Evolutionary conservation across 2,113 vertebrate genomes (phyloP).

Genomic region (Elanus axillaris): DNA sequence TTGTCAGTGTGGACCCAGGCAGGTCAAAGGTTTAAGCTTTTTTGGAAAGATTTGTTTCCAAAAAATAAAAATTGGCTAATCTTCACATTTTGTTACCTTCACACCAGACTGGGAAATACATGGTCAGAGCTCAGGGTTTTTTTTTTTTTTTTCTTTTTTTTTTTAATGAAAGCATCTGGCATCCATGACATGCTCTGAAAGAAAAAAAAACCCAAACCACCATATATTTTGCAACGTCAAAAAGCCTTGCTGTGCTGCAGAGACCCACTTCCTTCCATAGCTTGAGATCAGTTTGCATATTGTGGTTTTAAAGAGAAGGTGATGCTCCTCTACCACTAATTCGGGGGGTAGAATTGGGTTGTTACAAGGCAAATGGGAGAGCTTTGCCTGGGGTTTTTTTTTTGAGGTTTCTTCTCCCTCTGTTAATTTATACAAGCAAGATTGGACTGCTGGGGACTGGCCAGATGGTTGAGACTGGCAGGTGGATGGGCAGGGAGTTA

Average conservation of each 20-base stretch:
- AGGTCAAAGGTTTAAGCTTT: conserved; percentile 34
- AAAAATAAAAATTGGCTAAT: not conserved
- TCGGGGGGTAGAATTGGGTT: not conserved
- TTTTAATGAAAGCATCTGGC: conserved; percentile 43
- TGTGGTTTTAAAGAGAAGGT: not conserved
- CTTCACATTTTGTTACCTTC: conserved; percentile 53
- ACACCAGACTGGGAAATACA: conserved; percentile 22
- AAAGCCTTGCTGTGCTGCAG: conserved; percentile 5
- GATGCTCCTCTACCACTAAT: not conserved
- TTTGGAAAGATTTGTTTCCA: conserved; percentile 33
- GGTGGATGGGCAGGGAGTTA: not conserved
- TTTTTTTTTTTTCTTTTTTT: not conserved
- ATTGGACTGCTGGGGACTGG: not conserved
- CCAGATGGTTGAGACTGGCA: not conserved
- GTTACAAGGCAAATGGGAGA: not conserved
- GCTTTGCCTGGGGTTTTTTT: not conserved
- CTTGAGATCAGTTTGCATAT: not conserved
- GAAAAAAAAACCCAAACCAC: not conserved
- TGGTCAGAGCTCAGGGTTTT: conserved; percentile 14
- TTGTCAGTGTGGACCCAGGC: not conserved
- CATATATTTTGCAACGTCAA: conserved; percentile 10
- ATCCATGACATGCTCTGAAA: not conserved
- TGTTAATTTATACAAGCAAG: not conserved
- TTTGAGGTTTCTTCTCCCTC: not conserved
- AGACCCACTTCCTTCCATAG: not conserved